Evolutionary conservation across 2,113 vertebrate genomes (phyloP).

Genomic region (rabbit (Oryctolagus cuniculus)): mOryCun1.1 NC_091447.1:43185001-43185500

Average conservation of each 20-base stretch:
- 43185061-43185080: no score
- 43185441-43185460: neutral
- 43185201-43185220: no score
- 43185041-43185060: no score
- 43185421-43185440: neutral
- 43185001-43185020: no score
- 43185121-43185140: no score
- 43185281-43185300: neutral
- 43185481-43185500: neutral
- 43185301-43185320: neutral
- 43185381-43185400: constrained; percentile 26
- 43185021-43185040: no score
- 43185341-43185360: neutral
- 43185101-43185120: no score
- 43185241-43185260: neutral
- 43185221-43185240: no score
- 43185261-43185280: neutral
- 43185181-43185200: no score
- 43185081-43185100: no score
- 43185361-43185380: neutral
- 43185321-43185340: neutral
- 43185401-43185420: neutral
- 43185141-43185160: no score
- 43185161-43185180: no score
- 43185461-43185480: neutral